Percentiles rank a stretch among this genome's conserved stretches.
These are phyloP conservation scores for Ibidorhyncha struthersii DNA, from an alignment of 2,113 vertebrate genomes.

Conservation along the genomic window DNA sequence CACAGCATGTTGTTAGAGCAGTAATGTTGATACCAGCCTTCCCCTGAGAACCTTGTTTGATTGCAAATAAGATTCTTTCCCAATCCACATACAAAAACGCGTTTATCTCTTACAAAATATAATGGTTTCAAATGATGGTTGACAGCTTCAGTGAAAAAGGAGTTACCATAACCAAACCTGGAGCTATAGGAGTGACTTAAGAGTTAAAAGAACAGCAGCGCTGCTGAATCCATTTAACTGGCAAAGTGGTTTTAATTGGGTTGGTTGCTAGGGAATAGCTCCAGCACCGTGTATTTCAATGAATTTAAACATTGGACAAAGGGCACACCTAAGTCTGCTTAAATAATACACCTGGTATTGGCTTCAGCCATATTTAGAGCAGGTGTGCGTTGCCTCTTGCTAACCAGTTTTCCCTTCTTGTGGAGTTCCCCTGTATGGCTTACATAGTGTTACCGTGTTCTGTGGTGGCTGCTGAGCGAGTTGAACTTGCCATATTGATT, in stretches of 20 bases:
- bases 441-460: background rate
- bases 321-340: slow-evolving; percentile 15
- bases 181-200: background rate
- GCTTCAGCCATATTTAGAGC: background rate
- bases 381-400: background rate
- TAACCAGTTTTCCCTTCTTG: background rate
- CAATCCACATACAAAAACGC: background rate
- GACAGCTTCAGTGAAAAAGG: background rate
- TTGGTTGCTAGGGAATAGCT: slow-evolving; percentile 72
- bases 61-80: background rate
- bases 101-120: background rate
- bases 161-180: background rate
- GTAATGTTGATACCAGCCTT: background rate
- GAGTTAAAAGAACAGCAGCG: slow-evolving; percentile 2
- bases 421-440: background rate
- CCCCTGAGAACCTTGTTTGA: background rate
- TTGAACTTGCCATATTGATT: background rate
- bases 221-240: slow-evolving; percentile 51
- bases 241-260: slow-evolving; percentile 69
- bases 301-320: slow-evolving; percentile 19
- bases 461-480: background rate
- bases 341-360: background rate
- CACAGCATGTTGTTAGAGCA: background rate
- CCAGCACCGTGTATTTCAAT: background rate
- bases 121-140: background rate